phyloP scores from a whole-genome alignment of 2,113 vertebrate genomes.

The Pachycephala philippinensis region DNA sequence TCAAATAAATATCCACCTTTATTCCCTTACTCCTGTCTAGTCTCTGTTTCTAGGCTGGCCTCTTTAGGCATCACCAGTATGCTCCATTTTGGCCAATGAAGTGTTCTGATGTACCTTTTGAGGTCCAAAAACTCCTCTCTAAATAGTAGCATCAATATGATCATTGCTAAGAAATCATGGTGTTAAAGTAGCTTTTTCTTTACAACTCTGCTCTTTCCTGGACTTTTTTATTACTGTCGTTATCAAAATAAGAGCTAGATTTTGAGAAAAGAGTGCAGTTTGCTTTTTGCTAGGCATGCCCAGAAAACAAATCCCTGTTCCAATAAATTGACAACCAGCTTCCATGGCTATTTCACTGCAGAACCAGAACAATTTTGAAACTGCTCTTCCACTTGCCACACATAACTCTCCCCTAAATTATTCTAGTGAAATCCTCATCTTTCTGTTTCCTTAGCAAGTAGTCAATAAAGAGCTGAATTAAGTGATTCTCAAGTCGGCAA shows the following conservation, averaged over 20 bases:
- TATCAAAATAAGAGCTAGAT: not conserved
- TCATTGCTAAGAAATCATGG: not conserved
- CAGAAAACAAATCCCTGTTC: not conserved
- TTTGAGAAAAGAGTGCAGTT: not conserved
- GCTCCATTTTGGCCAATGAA: not conserved
- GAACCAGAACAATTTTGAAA: not conserved
- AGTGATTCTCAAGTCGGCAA: not conserved
- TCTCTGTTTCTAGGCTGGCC: no score
- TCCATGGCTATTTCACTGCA: not conserved
- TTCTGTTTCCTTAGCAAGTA: not conserved
- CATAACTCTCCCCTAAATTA: not conserved
- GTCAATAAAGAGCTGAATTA: not conserved
- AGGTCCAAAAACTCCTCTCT: not conserved
- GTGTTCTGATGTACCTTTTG: not conserved
- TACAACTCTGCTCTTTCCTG: not conserved
- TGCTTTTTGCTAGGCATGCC: not conserved
- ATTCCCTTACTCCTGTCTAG: no score
- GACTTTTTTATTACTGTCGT: not conserved
- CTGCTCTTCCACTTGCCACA: not conserved
- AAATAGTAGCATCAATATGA: not conserved
- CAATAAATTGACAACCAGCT: not conserved
- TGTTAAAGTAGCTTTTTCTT: not conserved
- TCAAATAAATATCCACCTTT: no score
- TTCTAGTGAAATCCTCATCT: not conserved
- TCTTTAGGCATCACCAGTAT: no score